Evolutionary conservation across 2,113 vertebrate species (phyloP).

Genomic region (Semnopithecus entellus): DNA sequence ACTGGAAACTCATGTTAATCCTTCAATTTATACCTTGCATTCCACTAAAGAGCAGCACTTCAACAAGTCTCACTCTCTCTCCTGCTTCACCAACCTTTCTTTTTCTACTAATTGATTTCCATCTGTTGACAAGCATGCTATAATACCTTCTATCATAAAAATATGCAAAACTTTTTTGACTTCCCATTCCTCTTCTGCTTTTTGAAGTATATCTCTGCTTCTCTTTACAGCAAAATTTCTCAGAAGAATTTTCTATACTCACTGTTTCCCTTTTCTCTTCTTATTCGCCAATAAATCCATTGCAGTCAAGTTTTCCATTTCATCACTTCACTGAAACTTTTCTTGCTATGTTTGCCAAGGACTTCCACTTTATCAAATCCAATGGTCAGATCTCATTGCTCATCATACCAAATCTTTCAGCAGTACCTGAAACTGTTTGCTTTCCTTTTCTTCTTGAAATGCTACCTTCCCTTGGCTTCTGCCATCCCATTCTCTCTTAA

Average conservation of each 20-base stretch:
- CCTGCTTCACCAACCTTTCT: background rate
- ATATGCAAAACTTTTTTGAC: conserved; percentile 20
- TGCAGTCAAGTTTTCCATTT: background rate
- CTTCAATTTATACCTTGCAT: background rate
- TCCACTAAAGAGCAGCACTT: background rate
- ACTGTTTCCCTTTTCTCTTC: background rate
- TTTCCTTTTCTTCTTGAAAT: conserved; percentile 1
- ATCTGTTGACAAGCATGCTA: conserved; percentile 27
- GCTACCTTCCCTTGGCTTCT: background rate
- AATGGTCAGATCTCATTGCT: background rate
- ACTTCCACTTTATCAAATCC: background rate
- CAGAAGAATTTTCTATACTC: background rate
- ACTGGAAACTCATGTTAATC: background rate
- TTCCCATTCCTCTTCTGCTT: background rate
- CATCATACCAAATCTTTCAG: background rate
- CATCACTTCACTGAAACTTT: background rate
- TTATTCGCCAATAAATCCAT: background rate
- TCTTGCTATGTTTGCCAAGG: conserved; percentile 21
- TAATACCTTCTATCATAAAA: conserved; percentile 29
- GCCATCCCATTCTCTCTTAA: background rate
- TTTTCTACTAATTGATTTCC: conserved; percentile 29
- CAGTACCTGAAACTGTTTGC: background rate
- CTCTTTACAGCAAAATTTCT: conserved; percentile 22
- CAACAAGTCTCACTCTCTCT: conserved; percentile 6
- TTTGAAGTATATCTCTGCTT: background rate